phyloP scores from a whole-genome alignment of 1,140 invertebrate species.

The Drosophila tani region DNA sequence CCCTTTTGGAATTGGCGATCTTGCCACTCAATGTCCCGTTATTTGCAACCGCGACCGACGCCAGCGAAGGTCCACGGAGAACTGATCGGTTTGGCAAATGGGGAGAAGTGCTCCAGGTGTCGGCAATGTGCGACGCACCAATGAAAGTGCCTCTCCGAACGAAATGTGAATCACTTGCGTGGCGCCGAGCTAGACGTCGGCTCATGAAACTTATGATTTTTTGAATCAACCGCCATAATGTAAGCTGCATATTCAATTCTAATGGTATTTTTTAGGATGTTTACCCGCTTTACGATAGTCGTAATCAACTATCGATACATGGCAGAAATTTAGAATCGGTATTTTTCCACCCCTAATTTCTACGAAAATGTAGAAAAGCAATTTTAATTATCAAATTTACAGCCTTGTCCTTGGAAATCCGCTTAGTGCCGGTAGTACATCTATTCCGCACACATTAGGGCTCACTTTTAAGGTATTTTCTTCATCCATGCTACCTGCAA shows the following conservation, averaged over 20 bases:
- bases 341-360: neutral
- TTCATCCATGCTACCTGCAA: neutral
- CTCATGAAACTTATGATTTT: neutral
- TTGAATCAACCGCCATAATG: constrained; percentile 2
- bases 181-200: neutral
- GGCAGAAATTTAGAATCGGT: neutral
- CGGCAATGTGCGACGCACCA: constrained; percentile 9
- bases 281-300: neutral
- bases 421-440: neutral
- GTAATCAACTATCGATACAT: neutral
- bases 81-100: constrained; percentile 42
- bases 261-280: neutral
- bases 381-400: constrained; percentile 5
- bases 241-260: neutral
- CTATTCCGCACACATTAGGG: no score
- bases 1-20: constrained; percentile 13
- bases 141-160: neutral
- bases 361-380: neutral
- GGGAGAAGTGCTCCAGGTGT: constrained; percentile 16
- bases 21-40: constrained; percentile 6
- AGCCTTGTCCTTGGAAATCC: neutral
- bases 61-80: constrained; percentile 59
- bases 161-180: neutral
- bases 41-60: constrained; percentile 42
- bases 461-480: neutral